These are phyloP conservation scores for Myotis myotis DNA, from an alignment of 2,797 vertebrate species.

Conservation along the genomic window DNA sequence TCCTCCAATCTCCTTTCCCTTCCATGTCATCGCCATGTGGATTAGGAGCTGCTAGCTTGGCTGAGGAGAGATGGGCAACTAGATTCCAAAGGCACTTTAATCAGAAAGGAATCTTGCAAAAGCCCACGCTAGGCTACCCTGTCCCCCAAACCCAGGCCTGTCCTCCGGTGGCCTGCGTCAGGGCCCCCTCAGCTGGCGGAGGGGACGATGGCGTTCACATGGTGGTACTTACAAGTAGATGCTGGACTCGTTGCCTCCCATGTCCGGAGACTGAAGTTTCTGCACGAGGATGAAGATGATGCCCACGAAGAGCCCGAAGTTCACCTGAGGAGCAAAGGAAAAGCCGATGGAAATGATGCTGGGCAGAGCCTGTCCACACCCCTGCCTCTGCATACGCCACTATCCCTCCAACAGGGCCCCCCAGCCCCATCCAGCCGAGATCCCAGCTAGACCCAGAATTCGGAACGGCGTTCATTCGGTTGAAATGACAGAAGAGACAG, in stretches of 20 bases:
- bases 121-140: neutral
- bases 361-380: neutral
- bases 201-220: neutral
- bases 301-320: constrained; percentile 97
- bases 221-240: constrained; percentile 95
- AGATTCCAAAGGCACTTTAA: neutral
- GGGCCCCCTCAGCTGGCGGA: neutral
- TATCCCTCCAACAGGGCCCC: no score
- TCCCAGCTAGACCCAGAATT: neutral
- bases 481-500: neutral
- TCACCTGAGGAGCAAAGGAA: constrained; percentile 87
- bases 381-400: neutral
- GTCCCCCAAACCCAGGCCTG: neutral
- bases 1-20: neutral
- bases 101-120: constrained; percentile 32
- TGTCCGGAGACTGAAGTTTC: constrained; percentile 98
- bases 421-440: neutral
- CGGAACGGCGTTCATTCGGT: neutral
- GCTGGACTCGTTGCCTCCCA: constrained; percentile 97
- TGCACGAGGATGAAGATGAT: constrained; percentile 99
- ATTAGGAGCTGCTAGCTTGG: neutral
- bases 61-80: neutral
- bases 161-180: neutral
- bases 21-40: neutral
- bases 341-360: neutral